phyloP scores from a whole-genome alignment of 1,140 invertebrate genomes.

The Papilio glaucus region DNA sequence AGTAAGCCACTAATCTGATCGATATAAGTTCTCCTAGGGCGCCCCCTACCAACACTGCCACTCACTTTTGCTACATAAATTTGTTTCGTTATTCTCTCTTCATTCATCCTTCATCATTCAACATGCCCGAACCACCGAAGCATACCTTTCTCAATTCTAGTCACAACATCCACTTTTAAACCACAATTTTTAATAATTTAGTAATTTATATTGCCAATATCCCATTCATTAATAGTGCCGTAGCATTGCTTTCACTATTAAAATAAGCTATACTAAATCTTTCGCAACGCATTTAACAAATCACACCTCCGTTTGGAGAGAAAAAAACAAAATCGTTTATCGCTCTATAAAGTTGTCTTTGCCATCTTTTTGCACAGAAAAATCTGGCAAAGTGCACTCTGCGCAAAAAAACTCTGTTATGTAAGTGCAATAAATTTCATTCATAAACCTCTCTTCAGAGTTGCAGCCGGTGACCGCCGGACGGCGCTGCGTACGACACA shows the following conservation, averaged over 20 bases:
- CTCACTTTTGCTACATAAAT: too few relatives aligned
- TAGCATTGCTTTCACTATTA: not conserved
- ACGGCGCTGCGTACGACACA: not conserved
- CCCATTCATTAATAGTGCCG: not conserved
- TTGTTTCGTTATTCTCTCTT: too few relatives aligned
- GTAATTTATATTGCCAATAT: too few relatives aligned
- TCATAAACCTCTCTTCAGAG: slow-evolving; percentile 28
- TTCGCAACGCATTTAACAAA: slow-evolving; percentile 25
- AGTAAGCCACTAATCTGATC: too few relatives aligned
- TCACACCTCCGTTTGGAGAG: slow-evolving; percentile 2
- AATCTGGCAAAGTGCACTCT: slow-evolving; percentile 27
- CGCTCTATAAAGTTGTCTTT: slow-evolving; percentile 27
- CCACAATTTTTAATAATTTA: too few relatives aligned
- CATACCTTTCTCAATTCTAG: too few relatives aligned
- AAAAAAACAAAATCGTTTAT: slow-evolving; percentile 28
- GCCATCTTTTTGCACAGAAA: not conserved
- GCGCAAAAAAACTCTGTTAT: slow-evolving; percentile 20
- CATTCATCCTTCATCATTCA: too few relatives aligned
- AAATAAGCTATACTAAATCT: slow-evolving; percentile 25
- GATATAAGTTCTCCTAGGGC: too few relatives aligned
- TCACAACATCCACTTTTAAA: too few relatives aligned
- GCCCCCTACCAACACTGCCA: too few relatives aligned
- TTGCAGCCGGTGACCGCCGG: not conserved
- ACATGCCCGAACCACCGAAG: too few relatives aligned
- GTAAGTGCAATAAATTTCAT: slow-evolving; percentile 34